Percentiles rank a stretch among this genome's conserved stretches.
phyloP scores from a whole-genome alignment of 2,888 invertebrate genomes.

The Tuta absoluta region DNA sequence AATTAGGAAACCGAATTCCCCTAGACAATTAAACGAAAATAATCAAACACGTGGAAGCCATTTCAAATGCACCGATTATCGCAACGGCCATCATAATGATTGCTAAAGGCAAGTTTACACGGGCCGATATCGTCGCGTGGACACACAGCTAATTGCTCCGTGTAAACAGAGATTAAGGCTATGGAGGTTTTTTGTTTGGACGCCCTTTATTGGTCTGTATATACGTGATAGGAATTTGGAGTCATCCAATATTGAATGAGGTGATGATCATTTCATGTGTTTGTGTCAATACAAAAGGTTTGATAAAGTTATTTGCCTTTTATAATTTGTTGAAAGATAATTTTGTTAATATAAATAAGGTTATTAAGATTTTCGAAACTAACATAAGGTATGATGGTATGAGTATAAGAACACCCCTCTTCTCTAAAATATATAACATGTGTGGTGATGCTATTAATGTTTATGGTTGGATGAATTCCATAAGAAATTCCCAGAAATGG shows the following conservation, averaged over 20 bases:
- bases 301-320: neutral
- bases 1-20: neutral
- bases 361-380: neutral
- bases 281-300: neutral
- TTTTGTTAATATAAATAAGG: no score
- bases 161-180: slow-evolving; percentile 37
- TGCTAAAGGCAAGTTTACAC: slow-evolving; percentile 17
- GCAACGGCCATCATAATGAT: slow-evolving; percentile 23
- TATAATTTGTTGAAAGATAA: neutral
- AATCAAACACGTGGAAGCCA: slow-evolving; percentile 8
- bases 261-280: neutral
- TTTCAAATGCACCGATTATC: slow-evolving; percentile 27
- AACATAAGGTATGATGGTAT: neutral
- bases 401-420: no score
- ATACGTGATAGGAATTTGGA: slow-evolving; percentile 10
- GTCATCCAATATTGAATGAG: neutral
- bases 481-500: neutral
- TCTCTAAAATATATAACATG: no score
- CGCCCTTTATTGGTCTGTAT: slow-evolving; percentile 14
- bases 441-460: no score
- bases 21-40: slow-evolving; percentile 7
- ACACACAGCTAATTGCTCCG: slow-evolving; percentile 36
- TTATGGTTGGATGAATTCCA: neutral
- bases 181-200: slow-evolving; percentile 31
- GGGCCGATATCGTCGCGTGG: slow-evolving; percentile 32